Percentiles rank a stretch among this genome's conserved stretches.
phyloP scores from a whole-genome alignment of 2,113 vertebrate genomes.

The Recurvirostra avosetta region DNA sequence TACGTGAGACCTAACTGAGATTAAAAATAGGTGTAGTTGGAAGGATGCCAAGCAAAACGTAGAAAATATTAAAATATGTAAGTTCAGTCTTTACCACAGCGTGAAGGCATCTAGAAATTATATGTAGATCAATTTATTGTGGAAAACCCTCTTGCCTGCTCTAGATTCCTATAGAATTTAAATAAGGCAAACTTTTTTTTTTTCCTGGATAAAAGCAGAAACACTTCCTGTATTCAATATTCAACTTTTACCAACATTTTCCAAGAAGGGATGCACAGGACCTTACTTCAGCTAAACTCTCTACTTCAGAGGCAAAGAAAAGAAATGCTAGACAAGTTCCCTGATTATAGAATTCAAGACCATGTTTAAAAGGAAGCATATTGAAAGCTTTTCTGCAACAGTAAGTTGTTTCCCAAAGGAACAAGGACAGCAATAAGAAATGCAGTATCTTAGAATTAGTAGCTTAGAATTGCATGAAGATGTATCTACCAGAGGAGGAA shows the following conservation, averaged over 20 bases:
- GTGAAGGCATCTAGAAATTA: not conserved
- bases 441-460: not conserved
- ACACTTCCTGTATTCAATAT: not conserved
- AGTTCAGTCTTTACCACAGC: not conserved
- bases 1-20: not conserved
- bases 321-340: not conserved
- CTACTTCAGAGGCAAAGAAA: not conserved
- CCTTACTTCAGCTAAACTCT: not conserved
- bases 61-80: not conserved
- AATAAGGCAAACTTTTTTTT: not conserved
- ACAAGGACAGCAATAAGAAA: not conserved
- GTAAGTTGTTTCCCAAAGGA: not conserved
- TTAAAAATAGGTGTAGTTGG: not conserved
- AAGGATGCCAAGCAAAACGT: not conserved
- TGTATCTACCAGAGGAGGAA: not conserved
- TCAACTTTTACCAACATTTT: not conserved
- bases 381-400: not conserved
- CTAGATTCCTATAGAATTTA: not conserved
- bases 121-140: not conserved
- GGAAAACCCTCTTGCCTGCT: not conserved
- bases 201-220: not conserved
- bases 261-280: not conserved
- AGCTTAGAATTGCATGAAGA: not conserved
- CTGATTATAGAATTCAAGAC: not conserved
- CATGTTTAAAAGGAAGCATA: not conserved